These are phyloP conservation scores for Epinephelus coioides DNA, from an alignment of 2,797 vertebrate species.

Conservation along the genomic window DNA sequence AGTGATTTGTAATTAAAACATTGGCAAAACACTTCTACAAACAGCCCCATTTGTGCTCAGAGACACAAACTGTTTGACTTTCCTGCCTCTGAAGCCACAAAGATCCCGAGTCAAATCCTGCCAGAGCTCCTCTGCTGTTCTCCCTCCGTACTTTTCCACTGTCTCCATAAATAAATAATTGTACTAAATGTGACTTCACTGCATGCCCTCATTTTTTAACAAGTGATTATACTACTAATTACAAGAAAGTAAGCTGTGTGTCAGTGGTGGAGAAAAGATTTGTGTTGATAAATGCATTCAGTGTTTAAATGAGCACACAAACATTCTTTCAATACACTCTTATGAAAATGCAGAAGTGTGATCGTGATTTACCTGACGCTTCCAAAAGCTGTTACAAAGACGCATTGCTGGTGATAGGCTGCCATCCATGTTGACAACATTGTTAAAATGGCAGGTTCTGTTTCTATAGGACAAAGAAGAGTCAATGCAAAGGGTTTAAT, in stretches of 20 bases:
- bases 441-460: constrained; percentile 85
- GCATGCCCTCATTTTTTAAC: background rate
- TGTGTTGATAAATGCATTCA: background rate
- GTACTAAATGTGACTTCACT: background rate
- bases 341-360: background rate
- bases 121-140: background rate
- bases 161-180: constrained; percentile 27
- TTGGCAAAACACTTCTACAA: background rate
- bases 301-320: constrained; percentile 5
- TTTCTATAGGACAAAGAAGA: constrained; percentile 81
- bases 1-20: background rate
- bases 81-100: background rate
- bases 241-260: background rate
- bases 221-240: background rate
- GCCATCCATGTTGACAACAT: constrained; percentile 57
- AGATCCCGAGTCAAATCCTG: background rate
- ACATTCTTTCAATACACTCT: background rate
- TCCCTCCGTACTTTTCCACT: background rate
- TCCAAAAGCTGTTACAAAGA: constrained; percentile 98
- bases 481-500: background rate
- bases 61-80: background rate
- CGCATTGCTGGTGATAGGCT: constrained; percentile 85
- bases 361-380: constrained; percentile 86
- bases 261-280: background rate
- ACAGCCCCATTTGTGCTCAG: background rate